A percentile compares a stretch with the other conserved stretches of the same genome.
phyloP scores from a whole-genome alignment of 92 coral and sea anemone genomes.

The Phenganax subtilis region DNA sequence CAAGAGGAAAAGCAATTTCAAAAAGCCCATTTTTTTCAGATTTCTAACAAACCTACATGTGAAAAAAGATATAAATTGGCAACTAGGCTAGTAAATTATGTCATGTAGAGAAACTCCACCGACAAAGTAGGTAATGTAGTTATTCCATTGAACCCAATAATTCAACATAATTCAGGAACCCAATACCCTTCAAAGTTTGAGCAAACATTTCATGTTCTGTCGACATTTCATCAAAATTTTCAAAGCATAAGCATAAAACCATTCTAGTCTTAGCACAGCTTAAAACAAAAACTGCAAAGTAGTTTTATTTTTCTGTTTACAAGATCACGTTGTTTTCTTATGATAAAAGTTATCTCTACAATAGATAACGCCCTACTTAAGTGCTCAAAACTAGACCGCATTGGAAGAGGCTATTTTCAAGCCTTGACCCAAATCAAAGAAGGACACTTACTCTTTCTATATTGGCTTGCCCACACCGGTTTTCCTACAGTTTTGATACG shows the following conservation, averaged over 20 bases:
- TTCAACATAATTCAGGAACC: no score
- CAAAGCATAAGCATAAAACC: background rate
- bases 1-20: constrained; percentile 4
- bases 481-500: background rate
- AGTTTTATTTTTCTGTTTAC: constrained; percentile 6
- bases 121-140: background rate
- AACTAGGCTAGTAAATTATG: background rate
- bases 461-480: background rate
- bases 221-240: background rate
- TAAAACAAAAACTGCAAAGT: background rate
- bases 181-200: no score
- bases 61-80: background rate
- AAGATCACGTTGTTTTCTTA: background rate
- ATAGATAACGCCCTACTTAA: background rate
- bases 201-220: background rate
- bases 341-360: background rate
- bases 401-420: background rate
- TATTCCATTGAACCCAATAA: background rate
- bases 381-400: background rate
- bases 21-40: background rate
- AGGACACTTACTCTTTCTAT: background rate
- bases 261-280: background rate
- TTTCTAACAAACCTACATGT: background rate
- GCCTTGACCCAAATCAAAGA: background rate
- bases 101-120: background rate